phyloP scores from a whole-genome alignment of 2,113 vertebrate species.

The Conger conger region DNA sequence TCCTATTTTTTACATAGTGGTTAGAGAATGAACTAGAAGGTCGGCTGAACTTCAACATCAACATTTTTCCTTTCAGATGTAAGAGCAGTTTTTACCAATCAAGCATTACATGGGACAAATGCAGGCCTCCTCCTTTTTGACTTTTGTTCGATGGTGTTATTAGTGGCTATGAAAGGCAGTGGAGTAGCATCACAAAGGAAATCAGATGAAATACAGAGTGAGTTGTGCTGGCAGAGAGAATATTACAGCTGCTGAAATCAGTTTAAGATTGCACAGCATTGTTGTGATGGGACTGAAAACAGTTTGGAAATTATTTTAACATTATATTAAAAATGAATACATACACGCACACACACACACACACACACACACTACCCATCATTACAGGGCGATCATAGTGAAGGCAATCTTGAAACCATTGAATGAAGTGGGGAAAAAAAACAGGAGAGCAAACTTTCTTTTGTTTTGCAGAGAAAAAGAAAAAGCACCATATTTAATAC shows the following conservation, averaged over 20 bases:
- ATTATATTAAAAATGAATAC: background rate
- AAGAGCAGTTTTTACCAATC: too few species aligned
- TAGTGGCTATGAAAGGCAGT: background rate
- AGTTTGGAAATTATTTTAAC: background rate
- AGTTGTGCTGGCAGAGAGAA: background rate
- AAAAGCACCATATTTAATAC: background rate
- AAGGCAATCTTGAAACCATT: slow-evolving; percentile 34
- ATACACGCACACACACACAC: too few species aligned
- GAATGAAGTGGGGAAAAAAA: slow-evolving; percentile 1
- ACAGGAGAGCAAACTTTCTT: background rate
- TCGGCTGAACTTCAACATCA: too few species aligned
- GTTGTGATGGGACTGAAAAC: background rate
- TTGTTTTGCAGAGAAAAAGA: slow-evolving; percentile 17
- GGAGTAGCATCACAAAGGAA: background rate
- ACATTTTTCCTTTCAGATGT: too few species aligned
- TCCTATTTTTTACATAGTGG: background rate
- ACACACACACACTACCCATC: background rate
- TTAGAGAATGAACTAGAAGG: too few species aligned
- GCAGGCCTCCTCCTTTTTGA: background rate
- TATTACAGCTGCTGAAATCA: background rate
- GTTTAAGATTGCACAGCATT: background rate
- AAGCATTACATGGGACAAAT: too few species aligned
- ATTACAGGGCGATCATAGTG: slow-evolving; percentile 18
- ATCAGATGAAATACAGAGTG: background rate
- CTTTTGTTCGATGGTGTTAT: background rate